Base-by-base conservation (phyloP, 2,113 vertebrate species). In the Xiphias gladius region DNA sequence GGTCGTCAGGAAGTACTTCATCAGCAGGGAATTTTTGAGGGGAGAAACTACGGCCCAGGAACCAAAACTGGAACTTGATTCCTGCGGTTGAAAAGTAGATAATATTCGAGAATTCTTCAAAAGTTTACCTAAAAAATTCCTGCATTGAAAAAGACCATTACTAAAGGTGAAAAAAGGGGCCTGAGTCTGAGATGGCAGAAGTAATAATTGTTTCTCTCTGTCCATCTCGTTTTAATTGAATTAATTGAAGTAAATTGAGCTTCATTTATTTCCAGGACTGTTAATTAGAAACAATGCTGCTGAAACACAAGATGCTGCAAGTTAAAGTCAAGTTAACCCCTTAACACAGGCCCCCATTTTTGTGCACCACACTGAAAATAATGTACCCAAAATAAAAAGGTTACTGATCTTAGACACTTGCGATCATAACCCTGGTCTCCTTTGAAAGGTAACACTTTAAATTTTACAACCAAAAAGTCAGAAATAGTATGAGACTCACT, bases 21-120 rank as follows among this genome's bases (percentile, higher is more conserved):
- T 46, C 7, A 13, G n/a, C n/a, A 24, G 63, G 41, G 63, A 61
- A 39, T 57, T 65, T 65, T 65, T 32, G 14, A 2, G 32, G 13
- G 35, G 9, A 19, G 1, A 12, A 3, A 20, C 30, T 17, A 24
- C 8, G 1, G 0, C 20, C 13, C 43, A n/a, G 30, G n/a, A 74
- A 68, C 35, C 37, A 64, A 58, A 76, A 63, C 57, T 55, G 32
- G 61, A 75, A 63, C 57, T 55, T 5, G 4, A 11, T 28, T 74
- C 58, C 28, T 35, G 58, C 1, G 39, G 26, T 24, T 3, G 4
- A 52, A 14, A 73, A 37, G 30, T 7, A 52, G 10, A 32, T 55
- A 43, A 24, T 30, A 66, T 58, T 37, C 30, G 24, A 13, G 12
- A 43, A 17, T 77, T 61, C 41, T 61, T 59, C 37, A 24, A 52